Evolutionary conservation across 2,888 invertebrate genomes (phyloP).

Genomic region (Neocrepidodera transversa): DNA sequence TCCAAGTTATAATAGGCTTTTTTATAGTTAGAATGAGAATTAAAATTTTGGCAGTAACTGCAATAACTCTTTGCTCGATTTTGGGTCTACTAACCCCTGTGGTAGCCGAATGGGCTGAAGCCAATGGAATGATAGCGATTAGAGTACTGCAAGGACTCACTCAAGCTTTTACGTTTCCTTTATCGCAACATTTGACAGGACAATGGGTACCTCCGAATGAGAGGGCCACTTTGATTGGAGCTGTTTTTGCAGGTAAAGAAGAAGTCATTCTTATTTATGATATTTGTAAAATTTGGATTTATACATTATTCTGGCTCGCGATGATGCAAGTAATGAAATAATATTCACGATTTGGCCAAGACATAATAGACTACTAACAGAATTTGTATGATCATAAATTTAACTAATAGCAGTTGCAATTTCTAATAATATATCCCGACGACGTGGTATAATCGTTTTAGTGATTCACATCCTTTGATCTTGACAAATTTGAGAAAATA

Average conservation of each 20-base stretch:
- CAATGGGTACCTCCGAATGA: conserved; percentile 79
- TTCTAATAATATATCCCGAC: too few species aligned
- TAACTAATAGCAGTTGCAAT: too few species aligned
- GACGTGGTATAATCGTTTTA: too few species aligned
- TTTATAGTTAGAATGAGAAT: conserved; percentile 78
- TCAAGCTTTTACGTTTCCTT: conserved; percentile 77
- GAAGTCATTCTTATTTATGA: too few species aligned
- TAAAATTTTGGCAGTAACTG: conserved; percentile 69
- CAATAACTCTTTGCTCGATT: conserved; percentile 68
- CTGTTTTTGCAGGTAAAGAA: conserved; percentile 69
- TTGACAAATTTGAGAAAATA: too few species aligned
- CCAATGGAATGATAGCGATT: conserved; percentile 68
- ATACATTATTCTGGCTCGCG: too few species aligned
- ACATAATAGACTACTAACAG: too few species aligned
- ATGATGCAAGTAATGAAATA: too few species aligned
- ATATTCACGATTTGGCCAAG: too few species aligned
- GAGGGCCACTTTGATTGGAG: conserved; percentile 72
- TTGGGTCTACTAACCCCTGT: conserved; percentile 72
- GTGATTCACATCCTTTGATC: too few species aligned
- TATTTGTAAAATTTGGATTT: too few species aligned
- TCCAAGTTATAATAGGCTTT: conserved; percentile 75
- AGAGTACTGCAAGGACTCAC: conserved; percentile 77
- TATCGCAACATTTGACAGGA: conserved; percentile 74
- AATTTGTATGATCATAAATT: too few species aligned
- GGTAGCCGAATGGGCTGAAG: conserved; percentile 71